These are phyloP conservation scores for Acanthurus leucopareius DNA, from an alignment of 2,797 vertebrate genomes.

Conservation along the genomic window DNA sequence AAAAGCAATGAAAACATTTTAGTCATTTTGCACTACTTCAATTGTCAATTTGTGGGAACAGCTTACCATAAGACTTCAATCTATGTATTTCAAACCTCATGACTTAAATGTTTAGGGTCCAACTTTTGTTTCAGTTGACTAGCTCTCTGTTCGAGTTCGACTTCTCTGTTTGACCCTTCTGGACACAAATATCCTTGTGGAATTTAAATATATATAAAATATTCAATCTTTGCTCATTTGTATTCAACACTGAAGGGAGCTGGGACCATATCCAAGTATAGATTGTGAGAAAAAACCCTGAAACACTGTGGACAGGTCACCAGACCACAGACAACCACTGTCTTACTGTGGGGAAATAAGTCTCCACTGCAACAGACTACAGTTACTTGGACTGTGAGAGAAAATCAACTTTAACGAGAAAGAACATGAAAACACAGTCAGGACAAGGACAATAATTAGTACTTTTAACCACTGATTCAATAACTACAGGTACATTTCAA, in stretches of 20 bases:
- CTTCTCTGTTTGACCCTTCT: slow-evolving; percentile 44
- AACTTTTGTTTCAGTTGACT: slow-evolving; percentile 28
- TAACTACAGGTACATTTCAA: background rate
- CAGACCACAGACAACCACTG: slow-evolving; percentile 38
- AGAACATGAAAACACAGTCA: slow-evolving; percentile 1
- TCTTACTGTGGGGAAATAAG: slow-evolving; percentile 36
- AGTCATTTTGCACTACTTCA: background rate
- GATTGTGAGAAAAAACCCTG: slow-evolving; percentile 34
- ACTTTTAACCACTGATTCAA: background rate
- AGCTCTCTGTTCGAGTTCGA: slow-evolving; percentile 23
- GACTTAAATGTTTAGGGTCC: background rate
- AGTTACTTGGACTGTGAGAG: slow-evolving; percentile 9
- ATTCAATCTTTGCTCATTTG: slow-evolving; percentile 53
- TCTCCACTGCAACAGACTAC: slow-evolving; percentile 4
- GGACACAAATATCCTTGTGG: slow-evolving; percentile 47
- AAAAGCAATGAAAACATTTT: background rate
- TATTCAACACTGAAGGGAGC: slow-evolving; percentile 42
- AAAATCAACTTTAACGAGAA: slow-evolving; percentile 4
- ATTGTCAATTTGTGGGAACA: background rate
- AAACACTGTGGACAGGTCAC: slow-evolving; percentile 32
- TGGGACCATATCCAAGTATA: slow-evolving; percentile 22
- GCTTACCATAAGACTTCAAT: background rate
- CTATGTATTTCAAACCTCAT: background rate
- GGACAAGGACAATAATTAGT: background rate
- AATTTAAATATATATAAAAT: slow-evolving; percentile 66